Base-by-base conservation (phyloP, 2,113 vertebrate genomes). In the Lepus europaeus region DNA sequence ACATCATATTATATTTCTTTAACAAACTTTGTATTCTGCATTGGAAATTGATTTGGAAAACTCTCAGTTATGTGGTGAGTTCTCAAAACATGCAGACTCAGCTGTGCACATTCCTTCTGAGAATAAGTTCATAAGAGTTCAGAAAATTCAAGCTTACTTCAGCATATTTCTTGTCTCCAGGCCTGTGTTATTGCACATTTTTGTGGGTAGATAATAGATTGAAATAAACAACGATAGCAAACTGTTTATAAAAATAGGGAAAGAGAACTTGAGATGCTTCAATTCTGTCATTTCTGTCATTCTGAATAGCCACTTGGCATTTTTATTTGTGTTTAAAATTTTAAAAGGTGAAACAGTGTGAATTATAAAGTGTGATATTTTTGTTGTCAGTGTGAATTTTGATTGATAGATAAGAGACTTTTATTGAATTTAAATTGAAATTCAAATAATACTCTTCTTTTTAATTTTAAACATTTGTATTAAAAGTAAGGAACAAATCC, bases 401-500 rank as follows among this genome's bases (percentile, higher is more conserved):
- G 36, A 2, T 20, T 79, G 27, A 45, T 49, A 93, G 17, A 59
- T 73, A 22, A 86, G 80, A 59, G 27, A 61, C n/a, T 89, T 70
- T 27, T 79, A 66, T 16, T 66, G 13, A 72, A 79, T 22, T 66
- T 79, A 84, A 70, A 36, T 59, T 3, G 73, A 45, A 79, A 20
- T 53, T 56, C 29, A 19, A 72, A 56, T 45, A 79, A 17, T 59
- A 59, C 6, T 72, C 78, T 84, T 66, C 22, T 69, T 87, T 33
- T 70, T 19, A 68, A 59, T 36, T 80, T 79, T 25, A 79, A 89
- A 79, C 64, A 73, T 81, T 73, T 76, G 6, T n/a, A 84, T 56
- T 89, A 79, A 92, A 70, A 63, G 53, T 83, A 79, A 64, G 85
- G 64, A 66, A 6, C 19, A 79, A 85, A 45, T 89, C 20, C 78